Evolutionary conservation across 2,888 invertebrate species (phyloP), one percentile per base, ranked within the genome.

Genomic region (Tenthredo distinguenda): DNA sequence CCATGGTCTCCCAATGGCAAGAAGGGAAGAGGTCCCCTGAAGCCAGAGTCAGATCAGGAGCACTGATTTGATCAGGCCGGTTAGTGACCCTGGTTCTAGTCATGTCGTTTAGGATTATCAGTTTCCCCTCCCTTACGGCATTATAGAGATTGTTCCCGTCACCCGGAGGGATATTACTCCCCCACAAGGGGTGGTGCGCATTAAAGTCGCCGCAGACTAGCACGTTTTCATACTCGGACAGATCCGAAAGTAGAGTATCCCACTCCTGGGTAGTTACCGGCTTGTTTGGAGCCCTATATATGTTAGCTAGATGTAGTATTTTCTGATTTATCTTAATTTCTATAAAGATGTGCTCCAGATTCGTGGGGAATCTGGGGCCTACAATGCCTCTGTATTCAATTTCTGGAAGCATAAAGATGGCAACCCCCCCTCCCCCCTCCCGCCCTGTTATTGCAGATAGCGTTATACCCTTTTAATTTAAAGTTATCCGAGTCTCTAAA

Each of bases 361-460:
- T n/a, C 4, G 6, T 0, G 0, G n/a, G n/a, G 4, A n/a, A n/a
- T 6, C 55, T 18, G 6, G 15, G 6, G 0, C n/a, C n/a, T 3
- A 2, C 6, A 0, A 55, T n/a, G 18, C 4, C 3, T n/a, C 18
- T n/a, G n/a, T 55, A 55, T n/a, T 55, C 18, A 0, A 37, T 6
- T 37, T 37, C 37, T 37, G 37, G 6, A 0, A 37, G 37, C 37
- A 37, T 0, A 7, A 37, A 6, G 0, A 37, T 37, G 6, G 37
- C 37, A 6, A 37, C 37, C 6, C 37, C n/a, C 55, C 55, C n/a
- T n/a, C 55, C n/a, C 55, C 4, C n/a, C 55, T 0, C 1, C n/a
- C 0, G 2, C 55, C n/a, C 37, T 37, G 6, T 37, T 37, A 0
- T 37, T 37, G 6, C 37, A 37, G 0, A 37, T 7, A 0, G 6